Base-by-base conservation (phyloP, 2,888 invertebrate genomes). In the Dynastes maya region DNA sequence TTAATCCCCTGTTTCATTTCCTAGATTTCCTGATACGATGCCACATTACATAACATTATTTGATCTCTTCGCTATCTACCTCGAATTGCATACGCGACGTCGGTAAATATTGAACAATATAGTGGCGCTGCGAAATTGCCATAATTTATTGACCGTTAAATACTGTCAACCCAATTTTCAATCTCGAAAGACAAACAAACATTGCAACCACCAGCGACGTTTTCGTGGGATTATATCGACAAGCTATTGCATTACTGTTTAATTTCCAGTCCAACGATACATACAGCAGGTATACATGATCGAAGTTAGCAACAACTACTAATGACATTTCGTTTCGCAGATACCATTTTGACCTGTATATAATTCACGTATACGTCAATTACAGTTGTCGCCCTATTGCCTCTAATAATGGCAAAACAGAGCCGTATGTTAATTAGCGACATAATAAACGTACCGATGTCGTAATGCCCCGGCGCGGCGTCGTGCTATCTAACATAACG, bases 371-470 rank as follows among this genome's bases (percentile, higher is more conserved):
- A 49, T 9, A 49, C 45, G 72, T 74, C 61, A 74, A 74, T 74
- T 74, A 61, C 22, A 49, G 11, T 40, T 27, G 45, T 45, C 61
- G 8, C 6, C 40, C 61, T 45, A 22, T 40, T 27, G 72, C 72
- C 72, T 51, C 45, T 49, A 61, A 61, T 74, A 74, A 61, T 13
- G 27, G 45, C 61, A 74, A 72, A 72, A 63, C 61, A 45, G 9
- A 13, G 11, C 45, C 27, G 72, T 61, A 74, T 74, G 72, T 74
- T 74, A 74, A 74, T 74, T 74, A 74, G 72, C 4, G 63, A n/a
- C 5, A 45, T 22, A 27, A 74, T 74, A 74, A 45, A 40, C 61
- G 37, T 58, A 40, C 61, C n/a, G 5, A 29, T 61, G 61, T 27
- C 32, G 32, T 2, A 27, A 29, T 63, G 22, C 22, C 22, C 22